Conservation (phyloP, 2,888 invertebrate genomes). For the Altica lythri region DNA sequence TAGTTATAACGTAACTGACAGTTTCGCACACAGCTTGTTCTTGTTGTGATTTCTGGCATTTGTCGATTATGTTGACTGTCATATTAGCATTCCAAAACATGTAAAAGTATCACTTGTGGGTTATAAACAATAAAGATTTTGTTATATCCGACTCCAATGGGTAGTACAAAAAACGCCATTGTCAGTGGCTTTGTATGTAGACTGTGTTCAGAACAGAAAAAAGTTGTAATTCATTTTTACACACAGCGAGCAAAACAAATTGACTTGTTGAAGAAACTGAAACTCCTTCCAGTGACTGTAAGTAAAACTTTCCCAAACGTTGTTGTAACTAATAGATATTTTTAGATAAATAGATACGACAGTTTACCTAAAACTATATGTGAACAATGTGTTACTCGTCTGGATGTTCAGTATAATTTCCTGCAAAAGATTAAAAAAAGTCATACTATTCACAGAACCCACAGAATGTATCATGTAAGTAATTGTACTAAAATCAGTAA, state of each 20-base stretch:
- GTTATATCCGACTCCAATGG: too few species aligned
- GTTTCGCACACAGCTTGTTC: too few species aligned
- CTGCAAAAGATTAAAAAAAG: constrained; percentile 59
- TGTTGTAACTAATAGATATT: constrained; percentile 13
- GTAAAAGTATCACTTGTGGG: too few species aligned
- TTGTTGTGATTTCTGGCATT: too few species aligned
- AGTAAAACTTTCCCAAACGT: constrained; percentile 45
- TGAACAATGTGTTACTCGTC: constrained; percentile 61
- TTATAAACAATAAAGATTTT: too few species aligned
- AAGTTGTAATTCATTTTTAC: constrained; percentile 81
- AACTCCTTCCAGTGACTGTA: constrained; percentile 80
- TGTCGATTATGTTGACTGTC: too few species aligned
- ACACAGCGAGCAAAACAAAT: constrained; percentile 78
- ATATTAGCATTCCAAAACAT: too few species aligned
- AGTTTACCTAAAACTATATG: constrained; percentile 72
- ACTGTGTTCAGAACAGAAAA: constrained; percentile 84
- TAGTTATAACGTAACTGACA: too few species aligned
- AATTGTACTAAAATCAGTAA: too few species aligned
- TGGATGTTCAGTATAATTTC: constrained; percentile 61
- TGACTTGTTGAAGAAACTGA: constrained; percentile 78
- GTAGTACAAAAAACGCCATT: constrained; percentile 79
- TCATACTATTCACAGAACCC: constrained; percentile 49
- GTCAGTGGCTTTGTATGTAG: constrained; percentile 85
- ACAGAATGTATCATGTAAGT: constrained; percentile 52
- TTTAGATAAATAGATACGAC: constrained; percentile 55